Conservation (phyloP, 2,888 invertebrate species). For the Drosophila recens region DNA sequence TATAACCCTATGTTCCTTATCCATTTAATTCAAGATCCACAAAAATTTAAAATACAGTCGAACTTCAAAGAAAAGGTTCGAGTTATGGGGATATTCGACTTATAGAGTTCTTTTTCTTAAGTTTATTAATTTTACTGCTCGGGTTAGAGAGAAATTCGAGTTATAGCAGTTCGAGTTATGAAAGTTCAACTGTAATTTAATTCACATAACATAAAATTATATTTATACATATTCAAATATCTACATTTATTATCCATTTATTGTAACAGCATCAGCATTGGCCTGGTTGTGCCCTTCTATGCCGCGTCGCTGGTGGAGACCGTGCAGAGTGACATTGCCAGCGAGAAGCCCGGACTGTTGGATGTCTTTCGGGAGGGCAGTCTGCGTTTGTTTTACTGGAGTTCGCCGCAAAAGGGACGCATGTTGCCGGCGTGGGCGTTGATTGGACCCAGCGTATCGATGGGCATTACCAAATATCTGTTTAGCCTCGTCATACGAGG, state of each 20-base stretch:
- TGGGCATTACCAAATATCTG: conserved; percentile 94
- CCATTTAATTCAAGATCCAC: too few species aligned
- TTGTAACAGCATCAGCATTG: conserved; percentile 90
- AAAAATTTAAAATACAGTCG: too few species aligned
- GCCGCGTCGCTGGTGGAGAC: conserved; percentile 97
- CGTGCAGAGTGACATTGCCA: conserved; percentile 98
- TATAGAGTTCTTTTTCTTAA: too few species aligned
- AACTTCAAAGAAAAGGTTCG: too few species aligned
- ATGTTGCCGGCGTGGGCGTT: conserved; percentile 97
- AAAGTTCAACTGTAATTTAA: too few species aligned
- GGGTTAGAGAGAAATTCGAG: too few species aligned
- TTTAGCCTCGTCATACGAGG: conserved; percentile 89
- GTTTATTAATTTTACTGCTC: too few species aligned
- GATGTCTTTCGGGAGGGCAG: conserved; percentile 98
- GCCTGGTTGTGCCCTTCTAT: conserved; percentile 96
- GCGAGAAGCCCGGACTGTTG: conserved; percentile 96
- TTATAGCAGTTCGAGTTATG: too few species aligned
- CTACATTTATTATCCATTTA: not conserved
- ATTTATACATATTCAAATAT: too few species aligned
- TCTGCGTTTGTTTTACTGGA: conserved; percentile 93
- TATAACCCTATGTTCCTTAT: too few species aligned
- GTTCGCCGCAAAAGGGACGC: conserved; percentile 92
- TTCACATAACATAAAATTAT: too few species aligned
- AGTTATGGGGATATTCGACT: too few species aligned
- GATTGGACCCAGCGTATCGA: conserved; percentile 93